Percentiles rank a stretch among this genome's conserved stretches.
phyloP scores from a whole-genome alignment of 2,113 vertebrate species.

The Tragelaphus scriptus region DNA sequence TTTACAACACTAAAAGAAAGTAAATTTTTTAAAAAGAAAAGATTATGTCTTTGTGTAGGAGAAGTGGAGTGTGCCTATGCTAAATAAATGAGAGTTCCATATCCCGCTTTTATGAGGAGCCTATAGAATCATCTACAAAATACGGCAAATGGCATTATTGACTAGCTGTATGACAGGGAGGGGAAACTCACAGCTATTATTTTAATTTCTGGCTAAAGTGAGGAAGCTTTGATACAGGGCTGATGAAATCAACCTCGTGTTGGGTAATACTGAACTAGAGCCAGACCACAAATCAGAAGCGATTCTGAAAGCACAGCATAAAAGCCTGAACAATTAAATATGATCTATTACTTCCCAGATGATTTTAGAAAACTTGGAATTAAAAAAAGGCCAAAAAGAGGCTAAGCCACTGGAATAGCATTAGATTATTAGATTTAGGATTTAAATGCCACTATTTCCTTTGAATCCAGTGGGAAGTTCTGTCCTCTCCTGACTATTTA shows the following conservation, averaged over 20 bases:
- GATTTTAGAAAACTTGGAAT: conserved; percentile 59
- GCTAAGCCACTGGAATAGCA: conserved; percentile 54
- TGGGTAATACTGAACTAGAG: conserved; percentile 48
- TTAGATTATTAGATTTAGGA: conserved; percentile 59
- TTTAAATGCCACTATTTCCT: conserved; percentile 61
- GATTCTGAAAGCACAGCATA: conserved; percentile 53
- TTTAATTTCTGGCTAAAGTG: conserved; percentile 68
- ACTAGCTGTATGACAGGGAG: conserved; percentile 28
- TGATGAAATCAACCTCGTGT: conserved; percentile 37
- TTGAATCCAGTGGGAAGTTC: conserved; percentile 35
- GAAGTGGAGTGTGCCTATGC: neutral
- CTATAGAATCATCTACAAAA: conserved; percentile 30
- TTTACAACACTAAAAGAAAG: neutral
- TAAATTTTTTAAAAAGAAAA: neutral
- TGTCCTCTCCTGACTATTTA: neutral
- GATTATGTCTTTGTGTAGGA: neutral
- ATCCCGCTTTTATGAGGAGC: conserved; percentile 13
- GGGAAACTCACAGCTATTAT: conserved; percentile 56
- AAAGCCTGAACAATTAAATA: conserved; percentile 62
- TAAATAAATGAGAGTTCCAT: conserved; percentile 37
- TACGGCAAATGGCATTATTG: conserved; percentile 29
- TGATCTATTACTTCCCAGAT: conserved; percentile 68
- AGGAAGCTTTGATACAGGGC: conserved; percentile 62
- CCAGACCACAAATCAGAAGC: conserved; percentile 67
- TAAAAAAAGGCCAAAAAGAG: neutral